phyloP scores from a whole-genome alignment of 2,113 vertebrate species.

The Pedetes capensis region DNA sequence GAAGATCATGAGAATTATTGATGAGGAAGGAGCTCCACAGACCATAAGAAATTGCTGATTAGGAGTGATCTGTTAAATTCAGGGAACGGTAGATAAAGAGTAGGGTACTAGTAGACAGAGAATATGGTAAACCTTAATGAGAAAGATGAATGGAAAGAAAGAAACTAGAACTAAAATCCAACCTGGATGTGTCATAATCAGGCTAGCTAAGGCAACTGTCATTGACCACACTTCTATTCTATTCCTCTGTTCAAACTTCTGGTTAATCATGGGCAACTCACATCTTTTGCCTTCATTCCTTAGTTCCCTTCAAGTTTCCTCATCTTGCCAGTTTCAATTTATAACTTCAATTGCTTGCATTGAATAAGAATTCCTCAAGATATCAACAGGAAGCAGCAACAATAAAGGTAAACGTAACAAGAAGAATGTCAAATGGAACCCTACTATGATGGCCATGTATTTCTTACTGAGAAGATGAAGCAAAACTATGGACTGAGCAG shows the following conservation, averaged over 20 bases:
- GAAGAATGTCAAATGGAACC: neutral
- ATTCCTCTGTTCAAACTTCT: neutral
- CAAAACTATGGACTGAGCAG: neutral
- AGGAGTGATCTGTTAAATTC: neutral
- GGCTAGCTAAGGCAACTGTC: fast-evolving
- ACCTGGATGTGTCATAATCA: neutral
- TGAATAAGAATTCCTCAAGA: neutral
- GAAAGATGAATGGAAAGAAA: neutral
- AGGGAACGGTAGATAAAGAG: neutral
- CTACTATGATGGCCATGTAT: neutral
- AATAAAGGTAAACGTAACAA: neutral
- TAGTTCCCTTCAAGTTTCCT: neutral
- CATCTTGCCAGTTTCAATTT: neutral
- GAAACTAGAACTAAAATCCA: neutral
- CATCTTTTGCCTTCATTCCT: neutral
- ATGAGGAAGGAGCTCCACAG: neutral
- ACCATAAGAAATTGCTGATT: neutral
- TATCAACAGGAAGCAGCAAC: neutral
- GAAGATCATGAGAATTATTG: neutral
- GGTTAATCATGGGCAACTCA: neutral
- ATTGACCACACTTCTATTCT: neutral
- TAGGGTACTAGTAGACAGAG: too few relatives aligned
- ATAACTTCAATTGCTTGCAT: neutral
- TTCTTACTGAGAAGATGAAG: neutral
- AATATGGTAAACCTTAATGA: neutral